Evolutionary conservation across 2,113 vertebrate species (phyloP).

Genomic region (Physeter macrocephalus): DNA sequence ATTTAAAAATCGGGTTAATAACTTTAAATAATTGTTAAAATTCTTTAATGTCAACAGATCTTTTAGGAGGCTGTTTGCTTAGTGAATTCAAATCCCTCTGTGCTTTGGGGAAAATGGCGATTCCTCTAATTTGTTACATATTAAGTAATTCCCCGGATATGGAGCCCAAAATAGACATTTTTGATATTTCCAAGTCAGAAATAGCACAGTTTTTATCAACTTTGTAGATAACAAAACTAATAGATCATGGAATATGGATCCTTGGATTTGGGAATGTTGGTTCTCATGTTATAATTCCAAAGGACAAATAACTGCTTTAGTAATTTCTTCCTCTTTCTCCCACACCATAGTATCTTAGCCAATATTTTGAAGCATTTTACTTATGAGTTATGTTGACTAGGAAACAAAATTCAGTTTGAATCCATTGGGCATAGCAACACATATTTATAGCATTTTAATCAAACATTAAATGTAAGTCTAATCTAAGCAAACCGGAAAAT

Average conservation of each 20-base stretch:
- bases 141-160: neutral
- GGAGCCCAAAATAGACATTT: neutral
- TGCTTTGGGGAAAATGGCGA: conserved; percentile 25
- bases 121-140: neutral
- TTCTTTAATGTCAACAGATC: conserved; percentile 42
- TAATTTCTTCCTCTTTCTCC: neutral
- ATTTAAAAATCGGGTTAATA: conserved; percentile 38
- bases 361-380: conserved; percentile 18
- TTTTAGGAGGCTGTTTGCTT: conserved; percentile 45
- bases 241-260: neutral
- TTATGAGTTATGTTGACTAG: neutral
- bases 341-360: neutral
- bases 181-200: neutral
- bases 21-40: conserved; percentile 48
- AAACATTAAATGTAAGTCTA: neutral
- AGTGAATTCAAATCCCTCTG: conserved; percentile 17
- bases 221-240: neutral
- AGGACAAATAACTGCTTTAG: neutral
- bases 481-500: neutral
- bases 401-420: conserved; percentile 44
- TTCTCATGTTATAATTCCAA: neutral
- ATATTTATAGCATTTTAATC: conserved; percentile 34
- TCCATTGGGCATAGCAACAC: neutral
- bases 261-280: neutral
- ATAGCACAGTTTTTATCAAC: conserved; percentile 1